Percentiles rank a stretch among this genome's conserved stretches.
Evolutionary conservation across 2,113 vertebrate genomes (phyloP).

Genomic region (Onychostoma macrolepis): DNA sequence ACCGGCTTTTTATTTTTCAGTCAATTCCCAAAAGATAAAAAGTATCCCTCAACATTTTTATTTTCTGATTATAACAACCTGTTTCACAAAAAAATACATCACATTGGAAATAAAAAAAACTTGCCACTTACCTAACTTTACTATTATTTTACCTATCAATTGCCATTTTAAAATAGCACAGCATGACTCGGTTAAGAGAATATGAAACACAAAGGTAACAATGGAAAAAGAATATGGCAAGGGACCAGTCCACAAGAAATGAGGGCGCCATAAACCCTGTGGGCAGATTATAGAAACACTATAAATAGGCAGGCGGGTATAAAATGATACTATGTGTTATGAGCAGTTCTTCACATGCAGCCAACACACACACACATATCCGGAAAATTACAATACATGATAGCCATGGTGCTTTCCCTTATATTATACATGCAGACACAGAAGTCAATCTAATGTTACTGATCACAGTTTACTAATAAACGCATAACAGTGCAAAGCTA

Average conservation of each 20-base stretch:
- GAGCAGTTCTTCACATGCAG: background rate
- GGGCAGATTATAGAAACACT: background rate
- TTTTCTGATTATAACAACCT: background rate
- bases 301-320: background rate
- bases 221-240: background rate
- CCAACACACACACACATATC: background rate
- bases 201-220: constrained; percentile 15
- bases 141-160: background rate
- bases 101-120: background rate
- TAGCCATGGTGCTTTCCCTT: background rate
- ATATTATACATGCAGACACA: background rate
- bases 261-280: background rate
- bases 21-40: too few relatives aligned
- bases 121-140: background rate
- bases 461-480: background rate
- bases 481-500: background rate
- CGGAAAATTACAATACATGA: background rate
- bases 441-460: background rate
- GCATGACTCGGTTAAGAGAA: background rate
- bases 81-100: too few relatives aligned
- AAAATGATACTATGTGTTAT: background rate
- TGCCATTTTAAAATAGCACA: background rate
- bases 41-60: background rate
- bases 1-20: too few relatives aligned
- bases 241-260: background rate